A percentile compares a stretch with the other conserved stretches of the same genome.
These are phyloP conservation scores for Theristicus caerulescens DNA, from an alignment of 2,113 vertebrate species.

Conservation along the genomic window DNA sequence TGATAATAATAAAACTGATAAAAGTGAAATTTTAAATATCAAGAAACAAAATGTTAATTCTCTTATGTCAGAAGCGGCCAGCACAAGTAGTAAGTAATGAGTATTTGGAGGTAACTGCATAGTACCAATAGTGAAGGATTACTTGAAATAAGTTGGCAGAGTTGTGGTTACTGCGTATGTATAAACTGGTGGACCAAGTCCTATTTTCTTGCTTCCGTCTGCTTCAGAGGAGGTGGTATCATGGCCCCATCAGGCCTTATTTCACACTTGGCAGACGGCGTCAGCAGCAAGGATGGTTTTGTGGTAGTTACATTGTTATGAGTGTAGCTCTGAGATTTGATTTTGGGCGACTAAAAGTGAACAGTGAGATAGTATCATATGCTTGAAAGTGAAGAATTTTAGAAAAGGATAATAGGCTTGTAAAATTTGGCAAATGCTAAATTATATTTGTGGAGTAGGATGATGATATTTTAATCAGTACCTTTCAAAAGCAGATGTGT, in stretches of 20 bases:
- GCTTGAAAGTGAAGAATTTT: background rate
- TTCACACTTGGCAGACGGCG: background rate
- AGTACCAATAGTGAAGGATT: background rate
- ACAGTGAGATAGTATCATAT: background rate
- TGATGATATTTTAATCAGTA: background rate
- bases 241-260: background rate
- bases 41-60: background rate
- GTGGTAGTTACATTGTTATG: rapidly evolving
- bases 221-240: background rate
- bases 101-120: background rate
- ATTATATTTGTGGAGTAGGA: background rate
- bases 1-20: background rate
- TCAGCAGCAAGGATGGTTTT: background rate
- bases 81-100: background rate
- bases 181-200: background rate
- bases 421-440: background rate
- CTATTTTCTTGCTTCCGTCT: background rate
- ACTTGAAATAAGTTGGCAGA: background rate
- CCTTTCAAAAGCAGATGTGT: background rate
- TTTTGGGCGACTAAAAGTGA: background rate
- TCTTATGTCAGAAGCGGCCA: background rate
- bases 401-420: background rate
- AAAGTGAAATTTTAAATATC: background rate
- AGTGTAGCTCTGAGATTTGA: background rate
- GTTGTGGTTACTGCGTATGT: background rate